These are phyloP conservation scores for Pedicia rivosa DNA, from an alignment of 2,888 invertebrate genomes.

Conservation along the genomic window DNA sequence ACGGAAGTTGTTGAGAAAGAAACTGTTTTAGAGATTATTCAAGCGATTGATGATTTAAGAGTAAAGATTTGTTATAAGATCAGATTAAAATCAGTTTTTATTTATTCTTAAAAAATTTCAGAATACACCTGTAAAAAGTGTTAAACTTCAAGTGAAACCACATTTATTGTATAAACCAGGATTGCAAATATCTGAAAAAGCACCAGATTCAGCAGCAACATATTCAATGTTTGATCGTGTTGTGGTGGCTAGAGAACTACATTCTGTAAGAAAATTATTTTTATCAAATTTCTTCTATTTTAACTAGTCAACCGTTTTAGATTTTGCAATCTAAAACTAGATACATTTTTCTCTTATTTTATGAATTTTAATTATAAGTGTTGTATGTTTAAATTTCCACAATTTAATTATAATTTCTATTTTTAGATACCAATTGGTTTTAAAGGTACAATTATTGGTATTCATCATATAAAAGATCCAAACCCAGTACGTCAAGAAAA, in stretches of 20 bases:
- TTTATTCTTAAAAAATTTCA: constrained; percentile 10
- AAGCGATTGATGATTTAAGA: constrained; percentile 32
- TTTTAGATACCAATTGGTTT: constrained; percentile 53
- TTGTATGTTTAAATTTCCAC: neutral
- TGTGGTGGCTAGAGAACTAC: constrained; percentile 56
- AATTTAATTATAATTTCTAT: neutral
- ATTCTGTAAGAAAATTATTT: constrained; percentile 32
- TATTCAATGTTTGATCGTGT: constrained; percentile 70
- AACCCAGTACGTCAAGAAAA: constrained; percentile 33
- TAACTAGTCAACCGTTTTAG: neutral
- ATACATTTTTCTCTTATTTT: too few relatives aligned
- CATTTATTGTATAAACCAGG: constrained; percentile 44
- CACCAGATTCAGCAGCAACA: constrained; percentile 50
- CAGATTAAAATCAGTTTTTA: constrained; percentile 8
- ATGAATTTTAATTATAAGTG: constrained; percentile 2
- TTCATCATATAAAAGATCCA: constrained; percentile 30
- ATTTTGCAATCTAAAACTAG: neutral
- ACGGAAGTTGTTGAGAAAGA: constrained; percentile 54
- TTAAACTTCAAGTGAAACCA: constrained; percentile 64
- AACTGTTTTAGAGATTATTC: constrained; percentile 25
- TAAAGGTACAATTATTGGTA: constrained; percentile 71
- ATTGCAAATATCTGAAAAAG: constrained; percentile 35
- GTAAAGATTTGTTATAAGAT: constrained; percentile 33
- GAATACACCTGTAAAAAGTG: constrained; percentile 30
- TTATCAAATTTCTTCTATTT: neutral